phyloP scores from a whole-genome alignment of 2,113 vertebrate species.

The Myxocyprinus asiaticus region DNA sequence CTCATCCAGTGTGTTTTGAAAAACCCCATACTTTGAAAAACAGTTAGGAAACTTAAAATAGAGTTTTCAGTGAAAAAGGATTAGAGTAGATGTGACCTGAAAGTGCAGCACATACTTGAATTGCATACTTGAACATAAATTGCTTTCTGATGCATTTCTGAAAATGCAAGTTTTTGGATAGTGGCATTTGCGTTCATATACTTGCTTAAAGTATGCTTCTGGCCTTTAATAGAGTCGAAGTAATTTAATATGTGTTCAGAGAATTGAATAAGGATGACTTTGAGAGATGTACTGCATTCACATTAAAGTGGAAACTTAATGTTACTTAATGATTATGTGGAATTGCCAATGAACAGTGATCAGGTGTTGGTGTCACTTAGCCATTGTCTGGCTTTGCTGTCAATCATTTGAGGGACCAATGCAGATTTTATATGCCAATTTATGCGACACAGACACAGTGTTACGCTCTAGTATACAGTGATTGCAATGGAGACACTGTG shows the following conservation, averaged over 20 bases:
- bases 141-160: too few species aligned
- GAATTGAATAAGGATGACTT: neutral
- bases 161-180: too few species aligned
- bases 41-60: too few species aligned
- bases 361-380: slow-evolving; percentile 32
- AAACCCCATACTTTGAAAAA: too few species aligned
- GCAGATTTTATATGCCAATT: slow-evolving; percentile 33
- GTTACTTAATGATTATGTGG: slow-evolving; percentile 13
- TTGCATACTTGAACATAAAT: too few species aligned
- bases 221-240: neutral
- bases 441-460: slow-evolving; percentile 9
- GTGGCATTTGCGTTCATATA: too few species aligned
- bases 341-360: slow-evolving; percentile 40
- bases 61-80: too few species aligned
- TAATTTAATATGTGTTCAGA: neutral
- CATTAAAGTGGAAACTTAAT: neutral
- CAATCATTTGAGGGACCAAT: slow-evolving; percentile 37
- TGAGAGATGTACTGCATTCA: neutral
- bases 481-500: slow-evolving; percentile 25
- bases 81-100: too few species aligned
- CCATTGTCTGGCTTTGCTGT: slow-evolving; percentile 23
- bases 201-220: too few species aligned
- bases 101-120: too few species aligned
- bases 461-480: slow-evolving; percentile 4
- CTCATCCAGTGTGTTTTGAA: too few species aligned